Evolutionary conservation across 2,888 invertebrate genomes (phyloP).

Genomic region (Eulithis prunata): DNA sequence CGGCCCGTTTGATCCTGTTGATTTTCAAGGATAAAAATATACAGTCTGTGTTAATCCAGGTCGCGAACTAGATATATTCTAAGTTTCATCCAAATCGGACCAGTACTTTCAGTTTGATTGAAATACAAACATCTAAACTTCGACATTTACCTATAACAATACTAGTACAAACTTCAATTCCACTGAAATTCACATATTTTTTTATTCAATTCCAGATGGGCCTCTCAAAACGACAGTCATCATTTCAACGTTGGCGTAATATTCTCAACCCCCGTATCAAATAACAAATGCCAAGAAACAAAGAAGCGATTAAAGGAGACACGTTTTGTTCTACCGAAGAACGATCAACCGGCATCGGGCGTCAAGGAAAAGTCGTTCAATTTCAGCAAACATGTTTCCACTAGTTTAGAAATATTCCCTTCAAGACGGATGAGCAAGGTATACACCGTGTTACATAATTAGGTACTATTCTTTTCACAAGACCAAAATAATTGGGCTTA

Average conservation of each 20-base stretch:
- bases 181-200: background rate
- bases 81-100: too few relatives aligned
- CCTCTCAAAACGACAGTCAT: conserved; percentile 85
- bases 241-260: conserved; percentile 87
- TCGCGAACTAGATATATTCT: too few relatives aligned
- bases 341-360: conserved; percentile 67
- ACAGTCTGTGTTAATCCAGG: too few relatives aligned
- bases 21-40: too few relatives aligned
- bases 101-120: too few relatives aligned
- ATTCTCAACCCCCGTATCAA: conserved; percentile 90
- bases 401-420: conserved; percentile 82
- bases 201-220: conserved; percentile 69
- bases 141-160: too few relatives aligned
- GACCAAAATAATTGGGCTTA: too few relatives aligned
- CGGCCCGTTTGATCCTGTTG: too few relatives aligned
- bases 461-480: too few relatives aligned
- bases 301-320: conserved; percentile 83
- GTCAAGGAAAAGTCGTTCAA: conserved; percentile 71
- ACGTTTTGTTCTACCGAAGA: conserved; percentile 85
- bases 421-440: conserved; percentile 77
- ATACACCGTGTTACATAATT: background rate
- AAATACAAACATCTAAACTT: too few relatives aligned
- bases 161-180: too few relatives aligned
- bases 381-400: conserved; percentile 77
- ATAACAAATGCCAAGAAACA: conserved; percentile 65